These are phyloP conservation scores for Torymus tubicola DNA, from an alignment of 2,888 invertebrate genomes.

Conservation along the genomic window DNA sequence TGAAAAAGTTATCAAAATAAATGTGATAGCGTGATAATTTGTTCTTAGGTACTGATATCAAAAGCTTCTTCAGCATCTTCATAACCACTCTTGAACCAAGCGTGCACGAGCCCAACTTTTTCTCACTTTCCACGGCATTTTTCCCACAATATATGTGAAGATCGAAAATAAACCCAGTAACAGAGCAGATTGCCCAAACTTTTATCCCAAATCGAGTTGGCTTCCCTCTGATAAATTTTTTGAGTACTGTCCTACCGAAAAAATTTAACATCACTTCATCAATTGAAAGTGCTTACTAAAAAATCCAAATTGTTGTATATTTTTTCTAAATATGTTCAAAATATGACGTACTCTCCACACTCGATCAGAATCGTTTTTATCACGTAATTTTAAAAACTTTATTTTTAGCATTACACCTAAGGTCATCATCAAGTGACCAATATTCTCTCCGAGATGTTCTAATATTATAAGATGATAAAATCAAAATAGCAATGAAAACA, in stretches of 20 bases:
- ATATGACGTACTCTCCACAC: background rate
- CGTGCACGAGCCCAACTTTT: background rate
- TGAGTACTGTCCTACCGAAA: background rate
- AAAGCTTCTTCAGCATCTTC: background rate
- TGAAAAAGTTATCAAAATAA: conserved; percentile 1
- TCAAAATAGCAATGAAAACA: no score
- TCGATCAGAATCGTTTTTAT: background rate
- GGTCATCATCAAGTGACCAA: no score
- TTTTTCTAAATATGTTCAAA: conserved; percentile 1
- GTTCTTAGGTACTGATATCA: background rate
- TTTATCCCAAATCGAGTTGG: background rate
- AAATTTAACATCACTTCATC: background rate
- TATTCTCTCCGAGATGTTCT: no score
- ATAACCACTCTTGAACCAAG: conserved; percentile 1
- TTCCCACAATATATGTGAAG: background rate
- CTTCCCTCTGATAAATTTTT: background rate
- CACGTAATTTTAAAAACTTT: no score
- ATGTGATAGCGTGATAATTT: background rate
- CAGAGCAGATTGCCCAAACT: background rate
- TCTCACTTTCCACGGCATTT: background rate
- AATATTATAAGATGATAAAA: no score
- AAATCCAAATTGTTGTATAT: conserved; percentile 8
- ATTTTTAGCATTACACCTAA: no score
- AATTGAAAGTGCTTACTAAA: background rate
- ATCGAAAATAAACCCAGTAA: background rate